Percentiles rank a stretch among this genome's conserved stretches.
phyloP scores from a whole-genome alignment of 2,113 vertebrate species.

The Rhabdomys dilectus region DNA sequence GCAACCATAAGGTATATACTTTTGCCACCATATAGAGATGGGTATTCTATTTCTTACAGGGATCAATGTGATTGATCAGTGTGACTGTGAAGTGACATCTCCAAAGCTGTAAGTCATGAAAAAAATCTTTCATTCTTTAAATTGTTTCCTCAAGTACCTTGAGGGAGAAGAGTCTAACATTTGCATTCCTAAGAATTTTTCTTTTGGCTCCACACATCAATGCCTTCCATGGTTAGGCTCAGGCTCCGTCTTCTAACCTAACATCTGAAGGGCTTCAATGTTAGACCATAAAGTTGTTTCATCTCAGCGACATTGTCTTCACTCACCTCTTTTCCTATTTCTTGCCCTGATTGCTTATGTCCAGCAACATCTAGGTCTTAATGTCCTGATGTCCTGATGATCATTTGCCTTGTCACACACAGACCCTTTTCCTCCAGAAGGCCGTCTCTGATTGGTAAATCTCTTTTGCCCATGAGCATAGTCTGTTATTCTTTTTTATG shows the following conservation, averaged over 20 bases:
- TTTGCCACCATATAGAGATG: neutral
- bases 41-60: neutral
- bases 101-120: neutral
- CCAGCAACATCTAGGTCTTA: neutral
- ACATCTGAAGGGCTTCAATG: neutral
- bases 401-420: neutral
- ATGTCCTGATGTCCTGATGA: neutral
- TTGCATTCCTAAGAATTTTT: neutral
- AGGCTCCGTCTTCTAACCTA: neutral
- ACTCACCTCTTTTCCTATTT: neutral
- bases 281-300: neutral
- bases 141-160: neutral
- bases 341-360: neutral
- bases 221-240: neutral
- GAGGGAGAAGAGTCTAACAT: neutral
- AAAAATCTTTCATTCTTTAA: neutral
- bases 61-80: neutral
- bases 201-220: neutral
- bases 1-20: no score
- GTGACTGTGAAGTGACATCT: neutral
- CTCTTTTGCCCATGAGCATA: neutral
- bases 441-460: neutral
- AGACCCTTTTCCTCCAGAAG: neutral
- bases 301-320: rapidly evolving
- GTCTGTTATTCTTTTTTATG: neutral